Evolutionary conservation across 2,888 invertebrate genomes (phyloP), one percentile per base, ranked within the genome.

Genomic region (Lithophane socia): DNA sequence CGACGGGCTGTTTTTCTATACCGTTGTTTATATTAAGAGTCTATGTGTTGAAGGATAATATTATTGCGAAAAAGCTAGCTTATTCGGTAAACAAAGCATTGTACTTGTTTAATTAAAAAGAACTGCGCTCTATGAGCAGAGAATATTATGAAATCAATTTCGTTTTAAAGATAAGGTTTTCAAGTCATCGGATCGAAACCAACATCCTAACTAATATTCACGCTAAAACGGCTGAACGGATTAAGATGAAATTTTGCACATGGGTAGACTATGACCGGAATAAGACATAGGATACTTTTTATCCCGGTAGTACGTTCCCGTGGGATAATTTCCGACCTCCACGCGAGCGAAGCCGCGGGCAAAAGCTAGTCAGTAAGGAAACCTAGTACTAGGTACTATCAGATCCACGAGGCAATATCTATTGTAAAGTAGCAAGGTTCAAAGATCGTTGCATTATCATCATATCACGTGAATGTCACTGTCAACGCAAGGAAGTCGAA

Each of bases 1-100:
- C 18, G 42, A 64, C 64, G 65, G 71, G 29, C 52, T 64, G 64
- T 73, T 75, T 65, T 21, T 42, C 47, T 82, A 60, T 60, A 29
- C 37, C 47, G 44, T 63, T 67, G 78, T 77, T 73, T 77, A 70
- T 82, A 81, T 76, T 63, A 61, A 74, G 44, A 52, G 10, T 13
- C 49, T 13, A 44, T 58, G 56, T 64, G 49, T 58, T 79, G 13
- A 54, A 80, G 21, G 44, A 67, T 65, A 58, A 65, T 64, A 66
- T 61, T 68, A 54, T 54, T 79, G 24, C 5, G 37, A 64, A 77
- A 52, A 44, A 18, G 56, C 52, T 60, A 47, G 49, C 12, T 49
- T 37, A 42, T 63, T n/a, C 47, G n/a, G 37, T 61, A 61, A 61
- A 77, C 24, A 75, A 56, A 74, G 74, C 44, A 29, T 63, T 52